Evolutionary conservation across 2,797 vertebrate species (phyloP).

Genomic region (Anniella stebbinsi): DNA sequence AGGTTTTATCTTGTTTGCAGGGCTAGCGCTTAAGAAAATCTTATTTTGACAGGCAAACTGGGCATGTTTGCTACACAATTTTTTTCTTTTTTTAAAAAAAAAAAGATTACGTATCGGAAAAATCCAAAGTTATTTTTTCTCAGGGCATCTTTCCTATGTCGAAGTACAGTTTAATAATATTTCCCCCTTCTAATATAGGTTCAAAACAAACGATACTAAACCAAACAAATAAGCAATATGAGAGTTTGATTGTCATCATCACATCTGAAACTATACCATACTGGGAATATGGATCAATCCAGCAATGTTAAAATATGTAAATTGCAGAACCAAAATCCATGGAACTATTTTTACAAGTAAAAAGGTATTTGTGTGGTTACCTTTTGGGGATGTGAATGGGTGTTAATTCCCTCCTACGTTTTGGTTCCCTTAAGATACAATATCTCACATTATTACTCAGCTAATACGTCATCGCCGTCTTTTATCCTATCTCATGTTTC

Average conservation of each 20-base stretch:
- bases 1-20: constrained; percentile 37
- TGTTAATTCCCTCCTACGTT: background rate
- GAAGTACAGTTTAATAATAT: background rate
- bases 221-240: background rate
- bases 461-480: background rate
- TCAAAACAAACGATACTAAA: background rate
- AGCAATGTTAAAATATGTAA: background rate
- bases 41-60: background rate
- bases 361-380: background rate
- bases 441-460: background rate
- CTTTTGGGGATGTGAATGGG: background rate
- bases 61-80: background rate
- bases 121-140: background rate
- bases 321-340: background rate
- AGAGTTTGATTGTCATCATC: background rate
- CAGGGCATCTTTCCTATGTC: fast-evolving
- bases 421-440: background rate
- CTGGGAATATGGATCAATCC: background rate
- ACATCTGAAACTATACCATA: background rate
- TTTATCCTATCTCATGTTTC: background rate
- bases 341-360: fast-evolving
- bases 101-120: background rate
- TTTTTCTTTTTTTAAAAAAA: background rate
- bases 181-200: constrained; percentile 1
- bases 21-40: fast-evolving